Conservation (phyloP, 2,797 vertebrate genomes). For the Premnoplex brunnescens region DNA sequence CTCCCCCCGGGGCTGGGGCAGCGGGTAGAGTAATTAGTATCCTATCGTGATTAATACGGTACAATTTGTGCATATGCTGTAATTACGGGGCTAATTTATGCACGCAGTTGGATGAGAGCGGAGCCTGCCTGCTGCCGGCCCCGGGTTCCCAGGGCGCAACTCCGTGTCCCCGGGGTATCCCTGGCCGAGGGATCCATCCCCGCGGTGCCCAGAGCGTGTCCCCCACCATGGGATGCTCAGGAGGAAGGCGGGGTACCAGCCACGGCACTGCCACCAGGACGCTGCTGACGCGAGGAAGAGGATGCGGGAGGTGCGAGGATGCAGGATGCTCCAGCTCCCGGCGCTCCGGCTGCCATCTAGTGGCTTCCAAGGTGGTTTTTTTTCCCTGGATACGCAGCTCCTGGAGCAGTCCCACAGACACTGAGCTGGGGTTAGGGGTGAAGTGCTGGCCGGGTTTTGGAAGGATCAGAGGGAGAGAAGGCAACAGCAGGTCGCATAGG, state of each 20-base stretch:
- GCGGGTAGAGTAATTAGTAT: neutral
- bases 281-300: fast-evolving
- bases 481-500: neutral
- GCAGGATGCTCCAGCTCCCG: neutral
- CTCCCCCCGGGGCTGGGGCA: neutral
- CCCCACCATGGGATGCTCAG: neutral
- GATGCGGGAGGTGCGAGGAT: neutral
- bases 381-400: neutral
- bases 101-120: neutral
- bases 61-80: neutral
- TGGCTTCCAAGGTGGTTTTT: neutral
- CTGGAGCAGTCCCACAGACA: neutral
- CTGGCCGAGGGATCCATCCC: neutral
- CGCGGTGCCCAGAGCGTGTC: neutral
- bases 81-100: neutral
- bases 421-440: fast-evolving
- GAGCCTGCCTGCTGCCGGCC: fast-evolving
- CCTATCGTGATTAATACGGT: neutral
- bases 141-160: neutral
- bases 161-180: neutral
- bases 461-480: fast-evolving
- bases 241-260: no score
- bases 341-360: neutral
- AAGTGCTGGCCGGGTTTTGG: neutral
- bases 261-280: fast-evolving